A percentile compares a stretch with the other conserved stretches of the same genome.
Conservation (phyloP, 2,113 vertebrate genomes). For the Pavo muticus region DNA sequence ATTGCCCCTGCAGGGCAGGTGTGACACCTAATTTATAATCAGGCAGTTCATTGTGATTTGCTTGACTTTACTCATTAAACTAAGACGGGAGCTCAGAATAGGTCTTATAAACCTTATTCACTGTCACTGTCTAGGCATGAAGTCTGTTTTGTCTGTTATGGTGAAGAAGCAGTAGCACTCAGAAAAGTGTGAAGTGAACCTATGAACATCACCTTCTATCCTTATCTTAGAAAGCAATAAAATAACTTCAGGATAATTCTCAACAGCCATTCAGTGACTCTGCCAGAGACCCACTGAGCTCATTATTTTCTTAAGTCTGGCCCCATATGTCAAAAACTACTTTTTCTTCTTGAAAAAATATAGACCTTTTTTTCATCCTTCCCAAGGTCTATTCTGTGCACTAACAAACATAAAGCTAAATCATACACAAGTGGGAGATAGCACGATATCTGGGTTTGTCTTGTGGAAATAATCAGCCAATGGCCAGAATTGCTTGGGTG, state of each 20-base stretch:
- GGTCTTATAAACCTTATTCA: background rate
- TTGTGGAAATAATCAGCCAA: conserved; percentile 32
- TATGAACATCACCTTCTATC: background rate
- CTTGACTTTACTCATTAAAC: background rate
- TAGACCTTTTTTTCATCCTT: background rate
- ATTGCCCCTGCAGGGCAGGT: background rate
- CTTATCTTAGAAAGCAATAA: background rate
- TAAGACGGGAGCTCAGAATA: background rate
- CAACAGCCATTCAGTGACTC: background rate
- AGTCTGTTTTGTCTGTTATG: rapidly evolving
- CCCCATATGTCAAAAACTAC: rapidly evolving
- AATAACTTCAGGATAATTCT: background rate
- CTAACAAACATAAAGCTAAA: background rate
- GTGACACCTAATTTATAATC: background rate
- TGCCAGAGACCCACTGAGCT: background rate
- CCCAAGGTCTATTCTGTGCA: background rate
- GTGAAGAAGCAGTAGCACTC: background rate
- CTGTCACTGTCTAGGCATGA: background rate
- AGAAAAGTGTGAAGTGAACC: background rate
- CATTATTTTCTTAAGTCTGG: background rate
- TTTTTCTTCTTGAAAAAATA: background rate
- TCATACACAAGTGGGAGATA: background rate
- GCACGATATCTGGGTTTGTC: background rate
- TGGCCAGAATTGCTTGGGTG: background rate
- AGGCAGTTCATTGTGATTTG: background rate